These are phyloP conservation scores for Champsocephalus gunnari DNA, from an alignment of 2,797 vertebrate species.

Conservation along the genomic window DNA sequence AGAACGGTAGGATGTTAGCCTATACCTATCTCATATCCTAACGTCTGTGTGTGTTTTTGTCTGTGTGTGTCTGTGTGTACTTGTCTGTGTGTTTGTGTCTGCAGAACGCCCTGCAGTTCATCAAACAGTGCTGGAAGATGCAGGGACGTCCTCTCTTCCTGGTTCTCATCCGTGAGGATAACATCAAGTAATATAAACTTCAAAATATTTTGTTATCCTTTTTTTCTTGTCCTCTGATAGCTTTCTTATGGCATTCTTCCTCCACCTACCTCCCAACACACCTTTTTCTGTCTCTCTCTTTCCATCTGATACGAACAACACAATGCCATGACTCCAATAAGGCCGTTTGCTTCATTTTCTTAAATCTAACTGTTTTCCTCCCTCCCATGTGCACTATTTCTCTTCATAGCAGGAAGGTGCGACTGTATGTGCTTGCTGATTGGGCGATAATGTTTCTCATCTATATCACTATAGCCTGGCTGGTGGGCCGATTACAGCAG, in stretches of 20 bases:
- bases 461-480: conserved; percentile 69
- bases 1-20: not conserved
- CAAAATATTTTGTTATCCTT: conserved; percentile 35
- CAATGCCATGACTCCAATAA: conserved; percentile 21
- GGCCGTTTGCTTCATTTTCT: conserved; percentile 22
- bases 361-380: conserved; percentile 8
- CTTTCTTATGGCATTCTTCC: conserved; percentile 20
- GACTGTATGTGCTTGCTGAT: conserved; percentile 60
- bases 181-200: conserved; percentile 90
- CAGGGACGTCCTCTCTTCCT: conserved; percentile 94
- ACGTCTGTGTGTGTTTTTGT: conserved; percentile 46
- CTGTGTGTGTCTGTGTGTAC: conserved; percentile 10
- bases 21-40: not conserved
- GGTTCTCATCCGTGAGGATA: conserved; percentile 97
- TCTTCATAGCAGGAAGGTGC: conserved; percentile 54
- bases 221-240: conserved; percentile 27
- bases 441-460: conserved; percentile 73
- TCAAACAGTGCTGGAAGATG: conserved; percentile 99
- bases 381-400: conserved; percentile 20
- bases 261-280: conserved; percentile 24
- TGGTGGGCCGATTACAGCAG: conserved; percentile 60
- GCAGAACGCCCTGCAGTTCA: conserved; percentile 97
- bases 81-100: conserved; percentile 40
- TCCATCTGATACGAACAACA: conserved; percentile 14
- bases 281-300: conserved; percentile 26